phyloP scores from a whole-genome alignment of 2,888 invertebrate species.

The Homarus gammarus region DNA sequence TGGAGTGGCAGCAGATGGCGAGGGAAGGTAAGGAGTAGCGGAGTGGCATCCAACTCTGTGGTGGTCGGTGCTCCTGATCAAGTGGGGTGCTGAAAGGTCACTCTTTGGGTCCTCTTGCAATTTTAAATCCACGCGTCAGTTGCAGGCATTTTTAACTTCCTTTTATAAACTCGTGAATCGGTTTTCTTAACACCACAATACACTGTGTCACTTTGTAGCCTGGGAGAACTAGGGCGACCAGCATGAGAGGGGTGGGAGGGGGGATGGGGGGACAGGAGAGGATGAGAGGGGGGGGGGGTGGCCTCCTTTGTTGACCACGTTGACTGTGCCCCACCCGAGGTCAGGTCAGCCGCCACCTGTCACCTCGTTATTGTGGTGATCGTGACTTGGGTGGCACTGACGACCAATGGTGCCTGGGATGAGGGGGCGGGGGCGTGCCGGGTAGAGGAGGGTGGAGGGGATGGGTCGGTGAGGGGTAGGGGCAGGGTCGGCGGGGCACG shows the following conservation, averaged over 20 bases:
- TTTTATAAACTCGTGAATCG: background rate
- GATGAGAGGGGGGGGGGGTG: background rate
- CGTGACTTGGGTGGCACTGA: background rate
- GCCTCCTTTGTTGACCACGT: conserved; percentile 23
- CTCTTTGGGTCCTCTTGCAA: background rate
- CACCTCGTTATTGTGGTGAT: background rate
- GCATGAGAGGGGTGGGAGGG: background rate
- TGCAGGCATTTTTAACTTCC: background rate
- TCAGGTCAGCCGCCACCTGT: conserved; percentile 16
- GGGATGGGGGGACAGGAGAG: background rate
- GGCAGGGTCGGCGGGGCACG: background rate
- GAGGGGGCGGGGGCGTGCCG: background rate
- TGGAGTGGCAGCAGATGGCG: too few species aligned
- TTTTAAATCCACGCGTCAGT: background rate
- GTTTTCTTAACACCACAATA: background rate
- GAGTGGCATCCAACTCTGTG: background rate
- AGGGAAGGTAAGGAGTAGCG: background rate
- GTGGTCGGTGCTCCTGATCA: background rate
- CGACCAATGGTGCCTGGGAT: background rate
- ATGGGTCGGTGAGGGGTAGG: background rate
- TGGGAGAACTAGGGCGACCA: background rate
- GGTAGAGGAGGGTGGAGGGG: background rate
- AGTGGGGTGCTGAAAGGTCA: conserved; percentile 2
- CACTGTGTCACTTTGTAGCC: conserved; percentile 11
- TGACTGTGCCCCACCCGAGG: conserved; percentile 18